phyloP scores from a whole-genome alignment of 1,140 invertebrate species.

The Arion vulgaris region DNA sequence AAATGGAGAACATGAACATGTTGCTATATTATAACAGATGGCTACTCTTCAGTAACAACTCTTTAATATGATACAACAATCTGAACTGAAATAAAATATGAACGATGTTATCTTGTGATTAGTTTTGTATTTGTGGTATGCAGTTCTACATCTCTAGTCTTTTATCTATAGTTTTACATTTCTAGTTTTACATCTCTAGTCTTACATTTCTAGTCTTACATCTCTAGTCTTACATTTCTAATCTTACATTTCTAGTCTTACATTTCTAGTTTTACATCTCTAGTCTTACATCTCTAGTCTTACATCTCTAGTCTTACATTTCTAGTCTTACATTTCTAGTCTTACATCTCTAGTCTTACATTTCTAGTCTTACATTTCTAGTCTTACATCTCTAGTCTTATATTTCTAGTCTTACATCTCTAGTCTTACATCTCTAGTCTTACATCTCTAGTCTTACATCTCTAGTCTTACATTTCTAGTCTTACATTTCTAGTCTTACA shows the following conservation, averaged over 20 bases:
- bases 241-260: neutral
- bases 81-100: no score
- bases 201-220: neutral
- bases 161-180: no score
- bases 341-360: neutral
- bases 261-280: neutral
- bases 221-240: no score
- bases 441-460: neutral
- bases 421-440: no score
- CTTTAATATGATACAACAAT: no score
- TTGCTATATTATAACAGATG: no score
- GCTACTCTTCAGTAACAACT: no score
- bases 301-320: no score
- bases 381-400: neutral
- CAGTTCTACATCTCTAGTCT: no score
- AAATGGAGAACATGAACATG: no score
- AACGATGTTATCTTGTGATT: no score
- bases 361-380: neutral
- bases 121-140: no score
- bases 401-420: neutral
- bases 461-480: neutral
- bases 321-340: neutral
- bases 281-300: neutral
- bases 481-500: neutral
- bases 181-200: neutral